Base-by-base conservation (phyloP, 2,113 vertebrate genomes). In the Theristicus caerulescens region DNA sequence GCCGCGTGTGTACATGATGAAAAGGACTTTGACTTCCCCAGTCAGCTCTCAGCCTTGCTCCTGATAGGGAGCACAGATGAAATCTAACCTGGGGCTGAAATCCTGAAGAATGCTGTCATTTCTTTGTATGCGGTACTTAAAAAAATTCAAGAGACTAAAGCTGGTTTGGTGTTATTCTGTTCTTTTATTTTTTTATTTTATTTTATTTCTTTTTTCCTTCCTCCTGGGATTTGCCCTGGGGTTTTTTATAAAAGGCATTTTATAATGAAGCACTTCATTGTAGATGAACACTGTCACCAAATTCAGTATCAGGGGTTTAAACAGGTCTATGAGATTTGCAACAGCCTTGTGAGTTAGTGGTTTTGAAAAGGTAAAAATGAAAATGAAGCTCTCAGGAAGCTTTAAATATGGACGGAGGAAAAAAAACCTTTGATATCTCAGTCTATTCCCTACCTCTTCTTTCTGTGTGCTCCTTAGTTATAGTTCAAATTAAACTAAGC, bases 1-100 rank as follows among this genome's bases (percentile, higher is more conserved):
- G 5, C 20, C 2, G 9, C 47, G 11, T 15, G 8, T 9, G 49
- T 15, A 26, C 1, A 1, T 8, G 11, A 59, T 38, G 11, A n/a
- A 89, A 80, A 69, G 4, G 16, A 34, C 24, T 82, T 55, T 16
- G 18, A 20, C 21, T 42, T 67, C 19, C 17, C 11, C 47, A 31
- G 21, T 42, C 57, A 82, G 15, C 22, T 10, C 19, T 46, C 11
- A 70, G 38, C 25, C 42, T 58, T 36, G 8, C 1, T 0, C 2
- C 21, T 51, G 13, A 32, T 9, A 82, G 3, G 6, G 26, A 74
- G 10, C 1, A 3, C 19, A 55, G 46, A 54, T n/a, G 4, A 86
- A 84, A 57, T 40, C 29, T 65, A 71, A 46, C 16, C 26, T 52
- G 20, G 24, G 10, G 26, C 13, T 71, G 40, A 65, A 84, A 51